phyloP scores from a whole-genome alignment of 2,113 vertebrate genomes.

The Athene cunicularia region DNA sequence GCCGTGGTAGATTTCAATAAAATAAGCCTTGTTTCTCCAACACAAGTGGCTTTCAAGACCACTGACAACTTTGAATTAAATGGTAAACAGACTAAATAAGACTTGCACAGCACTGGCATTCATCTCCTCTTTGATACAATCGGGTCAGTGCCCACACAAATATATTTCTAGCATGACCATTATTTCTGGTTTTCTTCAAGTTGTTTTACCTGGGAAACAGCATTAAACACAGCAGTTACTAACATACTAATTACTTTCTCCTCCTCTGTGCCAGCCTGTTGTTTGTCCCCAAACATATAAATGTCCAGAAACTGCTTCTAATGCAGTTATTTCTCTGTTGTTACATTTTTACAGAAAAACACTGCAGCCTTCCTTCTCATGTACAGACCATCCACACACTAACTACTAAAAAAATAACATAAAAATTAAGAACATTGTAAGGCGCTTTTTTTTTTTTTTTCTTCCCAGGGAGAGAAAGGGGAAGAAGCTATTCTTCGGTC shows the following conservation, averaged over 20 bases:
- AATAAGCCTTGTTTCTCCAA: conserved; percentile 46
- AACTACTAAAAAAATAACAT: not conserved
- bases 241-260: not conserved
- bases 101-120: not conserved
- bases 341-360: not conserved
- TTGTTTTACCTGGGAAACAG: not conserved
- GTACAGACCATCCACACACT: not conserved
- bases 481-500: not conserved
- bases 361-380: fast-evolving
- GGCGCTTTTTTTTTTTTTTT: not conserved
- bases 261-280: not conserved
- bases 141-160: not conserved
- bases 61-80: conserved; percentile 49
- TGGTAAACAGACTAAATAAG: conserved; percentile 38
- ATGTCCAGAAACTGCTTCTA: not conserved
- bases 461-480: not conserved
- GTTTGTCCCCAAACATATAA: not conserved
- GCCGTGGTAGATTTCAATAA: not conserved
- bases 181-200: not conserved
- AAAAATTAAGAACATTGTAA: not conserved
- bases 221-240: not conserved
- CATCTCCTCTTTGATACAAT: conserved; percentile 4
- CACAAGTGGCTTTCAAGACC: conserved; percentile 40
- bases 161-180: not conserved
- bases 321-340: not conserved